phyloP scores from a whole-genome alignment of 2,888 invertebrate species.

The Aphidoletes aphidimyza region DNA sequence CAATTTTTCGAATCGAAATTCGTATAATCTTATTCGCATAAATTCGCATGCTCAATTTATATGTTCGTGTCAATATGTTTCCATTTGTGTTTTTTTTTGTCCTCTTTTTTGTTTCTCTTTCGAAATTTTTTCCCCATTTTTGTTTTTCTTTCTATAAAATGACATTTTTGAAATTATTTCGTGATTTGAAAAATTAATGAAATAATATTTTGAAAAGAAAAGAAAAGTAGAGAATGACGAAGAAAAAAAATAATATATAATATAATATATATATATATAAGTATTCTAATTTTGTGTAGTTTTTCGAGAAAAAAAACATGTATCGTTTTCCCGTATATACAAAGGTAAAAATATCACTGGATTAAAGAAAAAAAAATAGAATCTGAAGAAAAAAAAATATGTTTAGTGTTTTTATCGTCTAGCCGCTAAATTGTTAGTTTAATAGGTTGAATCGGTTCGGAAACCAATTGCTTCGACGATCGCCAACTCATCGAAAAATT shows the following conservation, averaged over 20 bases:
- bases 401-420: conserved; percentile 12
- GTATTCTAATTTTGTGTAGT: conserved; percentile 26
- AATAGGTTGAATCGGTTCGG: too few species aligned
- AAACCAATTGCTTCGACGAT: too few species aligned
- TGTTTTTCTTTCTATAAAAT: too few species aligned
- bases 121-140: neutral
- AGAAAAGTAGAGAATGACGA: neutral
- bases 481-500: neutral
- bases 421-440: conserved; percentile 40
- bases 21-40: too few species aligned
- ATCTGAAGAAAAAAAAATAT: conserved; percentile 29
- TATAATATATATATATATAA: neutral
- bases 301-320: neutral
- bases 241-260: neutral
- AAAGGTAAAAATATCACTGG: conserved; percentile 50
- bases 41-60: too few species aligned
- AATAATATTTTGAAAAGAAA: neutral
- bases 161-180: too few species aligned
- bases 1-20: too few species aligned
- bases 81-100: neutral
- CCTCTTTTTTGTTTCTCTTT: neutral
- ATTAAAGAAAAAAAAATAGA: neutral
- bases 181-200: neutral
- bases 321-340: neutral
- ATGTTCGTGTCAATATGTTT: too few species aligned